These are phyloP conservation scores for Euspilapteryx auroguttella DNA, from an alignment of 2,888 invertebrate genomes.

Conservation along the genomic window DNA sequence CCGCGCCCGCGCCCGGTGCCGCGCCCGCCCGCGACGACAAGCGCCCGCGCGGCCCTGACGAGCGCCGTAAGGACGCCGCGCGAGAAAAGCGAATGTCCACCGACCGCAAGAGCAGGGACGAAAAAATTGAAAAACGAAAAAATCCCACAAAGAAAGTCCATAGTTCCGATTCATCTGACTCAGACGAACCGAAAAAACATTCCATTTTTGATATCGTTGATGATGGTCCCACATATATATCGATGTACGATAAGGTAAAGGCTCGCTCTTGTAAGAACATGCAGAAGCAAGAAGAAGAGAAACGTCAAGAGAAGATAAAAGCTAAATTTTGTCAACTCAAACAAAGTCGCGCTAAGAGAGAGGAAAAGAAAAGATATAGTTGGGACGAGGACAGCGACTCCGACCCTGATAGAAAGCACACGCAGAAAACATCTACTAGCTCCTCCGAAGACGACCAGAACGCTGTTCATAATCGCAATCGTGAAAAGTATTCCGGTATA, in stretches of 20 bases:
- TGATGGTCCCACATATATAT: conserved; percentile 88
- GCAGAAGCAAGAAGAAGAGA: conserved; percentile 90
- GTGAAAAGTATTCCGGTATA: conserved; percentile 48
- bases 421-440: conserved; percentile 40
- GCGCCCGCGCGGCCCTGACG: conserved; percentile 34
- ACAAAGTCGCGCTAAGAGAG: conserved; percentile 83
- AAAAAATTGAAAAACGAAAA: conserved; percentile 38
- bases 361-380: conserved; percentile 87
- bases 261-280: conserved; percentile 92
- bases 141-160: conserved; percentile 43
- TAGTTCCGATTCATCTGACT: conserved; percentile 71
- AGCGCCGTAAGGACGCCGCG: conserved; percentile 44
- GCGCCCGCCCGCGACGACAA: conserved; percentile 45
- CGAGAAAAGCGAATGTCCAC: conserved; percentile 53
- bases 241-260: conserved; percentile 98
- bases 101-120: conserved; percentile 54
- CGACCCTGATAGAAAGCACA: conserved; percentile 45
- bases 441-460: conserved; percentile 58
- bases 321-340: conserved; percentile 88
- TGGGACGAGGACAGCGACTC: conserved; percentile 87
- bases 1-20: too few species aligned
- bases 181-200: conserved; percentile 84
- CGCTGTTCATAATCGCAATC: conserved; percentile 36
- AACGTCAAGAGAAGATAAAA: conserved; percentile 81
- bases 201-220: conserved; percentile 90